Evolutionary conservation across 2,888 invertebrate species (phyloP), one percentile per base, ranked within the genome.

Genomic region (Drosophila monieri): DNA sequence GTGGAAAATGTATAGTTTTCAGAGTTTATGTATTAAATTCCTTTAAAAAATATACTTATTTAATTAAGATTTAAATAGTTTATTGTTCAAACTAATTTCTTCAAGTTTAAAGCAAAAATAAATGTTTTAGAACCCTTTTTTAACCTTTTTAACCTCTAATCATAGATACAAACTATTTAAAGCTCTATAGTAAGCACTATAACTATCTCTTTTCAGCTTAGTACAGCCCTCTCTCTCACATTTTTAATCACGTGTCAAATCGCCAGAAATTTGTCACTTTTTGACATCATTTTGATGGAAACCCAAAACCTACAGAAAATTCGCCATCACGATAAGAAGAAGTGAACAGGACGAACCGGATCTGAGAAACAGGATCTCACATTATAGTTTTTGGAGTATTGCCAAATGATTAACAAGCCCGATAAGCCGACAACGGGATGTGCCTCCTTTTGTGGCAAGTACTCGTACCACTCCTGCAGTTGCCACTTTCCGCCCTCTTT

Each of bases 221-320:
- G 14, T 35, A 6, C n/a, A 35, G 6, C 35, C n/a, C n/a, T 35
- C 35, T n/a, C 14, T 35, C 14, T 35, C 43, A n/a, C 18, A 14
- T 1, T 41, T 8, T 54, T 73, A 88, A 90, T 90, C 88, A 89
- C 79, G 90, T 89, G 90, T 90, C 90, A 89, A 81, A 90, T 90
- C 86, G 70, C 65, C 54, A 53, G n/a, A 55, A 62, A 67, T 66
- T 47, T 57, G 73, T 71, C 54, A 53, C 56, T 68, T 68, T 48
- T 69, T 76, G 73, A 67, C 73, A 68, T 65, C 44, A 52, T 67
- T 78, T 85, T 89, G 89, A 90, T 85, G 86, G 90, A 86, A 90
- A 90, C 77, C 74, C 73, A 80, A 90, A 88, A 90, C 90, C 89
- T 35, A 2, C 6, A 4, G 15, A 30, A 73, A 86, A 73, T 61